phyloP scores from a whole-genome alignment of 2,113 vertebrate species.

The Apodemus sylvaticus region DNA sequence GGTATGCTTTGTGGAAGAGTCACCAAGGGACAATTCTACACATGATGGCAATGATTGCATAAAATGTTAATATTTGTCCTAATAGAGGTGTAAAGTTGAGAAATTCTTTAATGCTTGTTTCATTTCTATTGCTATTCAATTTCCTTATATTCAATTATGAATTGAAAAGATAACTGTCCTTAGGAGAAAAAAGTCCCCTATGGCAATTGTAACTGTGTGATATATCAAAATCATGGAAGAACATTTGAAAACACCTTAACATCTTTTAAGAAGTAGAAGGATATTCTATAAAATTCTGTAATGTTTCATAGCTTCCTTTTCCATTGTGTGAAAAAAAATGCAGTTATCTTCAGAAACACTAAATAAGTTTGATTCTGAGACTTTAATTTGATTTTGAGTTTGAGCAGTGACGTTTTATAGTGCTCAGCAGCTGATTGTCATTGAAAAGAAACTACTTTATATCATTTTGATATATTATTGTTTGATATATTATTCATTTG shows the following conservation, averaged over 20 bases:
- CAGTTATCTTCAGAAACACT: neutral
- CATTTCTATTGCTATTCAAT: neutral
- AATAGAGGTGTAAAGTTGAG: neutral
- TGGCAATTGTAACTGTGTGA: neutral
- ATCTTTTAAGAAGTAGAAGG: neutral
- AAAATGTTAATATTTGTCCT: neutral
- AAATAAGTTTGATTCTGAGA: neutral
- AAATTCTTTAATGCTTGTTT: neutral
- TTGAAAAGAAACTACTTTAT: conserved; percentile 30
- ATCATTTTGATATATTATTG: conserved; percentile 42
- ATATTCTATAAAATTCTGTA: neutral
- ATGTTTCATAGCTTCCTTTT: neutral
- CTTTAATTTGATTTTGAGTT: neutral
- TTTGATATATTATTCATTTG: too few species aligned
- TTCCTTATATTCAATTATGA: neutral
- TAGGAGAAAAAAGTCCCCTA: neutral
- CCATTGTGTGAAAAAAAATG: neutral
- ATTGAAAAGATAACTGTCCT: neutral
- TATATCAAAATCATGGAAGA: neutral
- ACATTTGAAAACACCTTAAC: neutral
- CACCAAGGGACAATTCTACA: neutral
- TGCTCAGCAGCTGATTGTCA: conserved; percentile 11
- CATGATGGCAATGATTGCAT: neutral
- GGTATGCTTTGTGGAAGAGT: neutral
- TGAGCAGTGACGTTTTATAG: neutral